These are phyloP conservation scores for Scolopax mira DNA, from an alignment of 2,113 vertebrate genomes.

Conservation along the genomic window DNA sequence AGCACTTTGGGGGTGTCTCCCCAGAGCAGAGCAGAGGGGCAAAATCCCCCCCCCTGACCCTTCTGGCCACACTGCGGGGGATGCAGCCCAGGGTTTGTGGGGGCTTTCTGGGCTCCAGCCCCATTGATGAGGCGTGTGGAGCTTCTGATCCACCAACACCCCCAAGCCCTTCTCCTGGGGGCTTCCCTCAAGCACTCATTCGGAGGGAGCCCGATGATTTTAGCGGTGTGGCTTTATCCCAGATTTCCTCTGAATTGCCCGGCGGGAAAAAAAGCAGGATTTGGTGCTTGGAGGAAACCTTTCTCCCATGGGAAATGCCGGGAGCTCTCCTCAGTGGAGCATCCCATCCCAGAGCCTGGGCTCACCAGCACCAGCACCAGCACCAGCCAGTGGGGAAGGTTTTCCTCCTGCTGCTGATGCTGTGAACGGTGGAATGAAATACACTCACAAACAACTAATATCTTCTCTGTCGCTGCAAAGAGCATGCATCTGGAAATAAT, in stretches of 20 bases:
- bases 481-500: background rate
- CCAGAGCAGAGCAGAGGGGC: background rate
- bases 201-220: background rate
- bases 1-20: background rate
- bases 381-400: background rate
- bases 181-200: no score
- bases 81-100: background rate
- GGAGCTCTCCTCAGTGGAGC: background rate
- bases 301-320: fast-evolving
- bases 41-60: background rate
- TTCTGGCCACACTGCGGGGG: background rate
- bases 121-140: no score
- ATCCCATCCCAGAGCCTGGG: fast-evolving
- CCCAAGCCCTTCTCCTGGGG: background rate
- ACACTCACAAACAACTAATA: background rate
- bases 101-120: background rate
- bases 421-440: background rate
- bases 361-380: fast-evolving
- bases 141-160: background rate
- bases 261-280: background rate
- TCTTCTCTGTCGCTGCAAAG: background rate
- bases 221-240: fast-evolving
- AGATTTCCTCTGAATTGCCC: fast-evolving
- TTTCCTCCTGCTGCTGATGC: background rate
- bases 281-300: background rate